Evolutionary conservation across 2,113 vertebrate genomes (phyloP), one percentile per base, ranked within the genome.

Genomic region (Cryptomyrus ogoouensis): DNA sequence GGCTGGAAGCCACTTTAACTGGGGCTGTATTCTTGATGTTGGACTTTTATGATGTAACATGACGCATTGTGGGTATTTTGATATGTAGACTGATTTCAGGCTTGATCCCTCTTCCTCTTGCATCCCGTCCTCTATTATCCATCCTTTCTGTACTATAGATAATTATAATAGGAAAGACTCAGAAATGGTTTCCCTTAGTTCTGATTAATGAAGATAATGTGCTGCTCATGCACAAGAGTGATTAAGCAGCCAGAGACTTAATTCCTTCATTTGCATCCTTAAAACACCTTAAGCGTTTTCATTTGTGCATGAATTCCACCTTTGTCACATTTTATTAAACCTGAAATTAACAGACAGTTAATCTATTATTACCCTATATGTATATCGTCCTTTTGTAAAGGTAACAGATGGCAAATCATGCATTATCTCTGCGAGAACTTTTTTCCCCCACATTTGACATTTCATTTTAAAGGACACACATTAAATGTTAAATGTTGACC

Each of bases 131-230:
- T 1, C 0, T 89, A 42, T 90, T 80, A 15, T 85, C 94, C 49
- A 90, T 93, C 92, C 93, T 89, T 91, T 93, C 86, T 39, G 27
- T 70, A 39, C 89, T 90, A 42, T 42, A 90, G 56, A 86, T 42
- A 44, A n/a, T 52, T 90, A 52, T 89, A 90, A 86, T 70, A 58
- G 53, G 56, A 85, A 46, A 49, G 39, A 56, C 53, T 31, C 42
- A 85, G 27, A 89, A 66, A 90, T 84, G 89, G 27, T 53, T 70
- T 90, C 89, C 86, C 90, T 89, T 84, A 50, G 90, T 88, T 90
- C 91, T 90, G 91, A 91, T 92, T 92, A 62, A 86, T 86, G 83
- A 56, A 85, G 46, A 44, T 53, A 21, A 46, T 86, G 50, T 27
- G n/a, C 42, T 90, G 39, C 44, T 84, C 52, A 70, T 85, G 83